Evolutionary conservation across 2,113 vertebrate genomes (phyloP), one percentile per base, ranked within the genome.

Genomic region (Probosciger aterrimus): DNA sequence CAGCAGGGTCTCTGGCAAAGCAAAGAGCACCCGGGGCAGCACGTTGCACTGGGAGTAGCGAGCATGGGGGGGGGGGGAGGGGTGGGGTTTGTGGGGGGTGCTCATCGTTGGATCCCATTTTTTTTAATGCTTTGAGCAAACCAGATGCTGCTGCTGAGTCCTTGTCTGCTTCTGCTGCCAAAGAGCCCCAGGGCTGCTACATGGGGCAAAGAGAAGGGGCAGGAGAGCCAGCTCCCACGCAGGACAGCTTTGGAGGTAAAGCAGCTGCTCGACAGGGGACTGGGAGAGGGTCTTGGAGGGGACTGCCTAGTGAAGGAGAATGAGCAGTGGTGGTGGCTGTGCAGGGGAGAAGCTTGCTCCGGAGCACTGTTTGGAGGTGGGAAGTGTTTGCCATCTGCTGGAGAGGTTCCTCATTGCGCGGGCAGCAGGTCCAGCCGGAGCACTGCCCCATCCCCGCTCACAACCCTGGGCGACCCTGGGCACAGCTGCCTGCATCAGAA

Each of bases 21-120:
- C 50, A 47, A 49, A 62, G 62, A 63, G 27, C 37, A 9, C n/a
- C 28, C 7, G 19, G 33, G 46, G 39, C 75, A 68, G 35, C 18
- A 6, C 18, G 7, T 24, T 35, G 57, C 55, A 23, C 22, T 59
- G 57, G 55, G 33, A 59, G 55, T 22, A n/a, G 24, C 25, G 57
- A 57, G 24, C 30, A 31, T 41, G n/a, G n/a, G n/a, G 62, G 35
- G 71, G 17, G 17, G 18, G 84, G 14, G 25, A 43, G 49, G 3
- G 3, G 3, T 14, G 5, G 18, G 7, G 4, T 1, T 1, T 11
- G 7, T 12, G 14, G 3, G 7, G 7, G 2, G 8, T 14, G 16
- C 74, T 84, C 18, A 49, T 53, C 18, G 70, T 71, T 44, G n/a
- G 28, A 70, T 82, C 28, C 33, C 6, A 2, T 22, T 49, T 55